Evolutionary conservation across 1,140 invertebrate species (phyloP).

Genomic region (Pectinophora gossypiella): DNA sequence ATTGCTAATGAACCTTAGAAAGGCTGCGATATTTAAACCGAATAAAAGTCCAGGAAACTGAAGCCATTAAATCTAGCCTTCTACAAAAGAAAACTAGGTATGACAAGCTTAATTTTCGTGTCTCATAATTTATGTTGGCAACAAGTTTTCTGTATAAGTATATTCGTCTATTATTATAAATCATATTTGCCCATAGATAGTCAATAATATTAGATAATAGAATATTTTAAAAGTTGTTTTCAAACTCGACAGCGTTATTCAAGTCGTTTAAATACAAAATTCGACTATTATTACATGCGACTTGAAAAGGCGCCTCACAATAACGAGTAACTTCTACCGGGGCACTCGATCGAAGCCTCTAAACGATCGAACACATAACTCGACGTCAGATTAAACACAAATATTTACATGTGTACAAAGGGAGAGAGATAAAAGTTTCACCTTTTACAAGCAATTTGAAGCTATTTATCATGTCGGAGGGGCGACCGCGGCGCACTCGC

Average conservation of each 20-base stretch:
- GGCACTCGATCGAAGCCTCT: slow-evolving; percentile 18
- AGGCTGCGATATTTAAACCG: too few species aligned
- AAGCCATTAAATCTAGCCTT: too few species aligned
- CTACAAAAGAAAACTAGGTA: too few species aligned
- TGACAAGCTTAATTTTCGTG: too few species aligned
- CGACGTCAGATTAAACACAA: slow-evolving; percentile 61
- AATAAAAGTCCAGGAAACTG: too few species aligned
- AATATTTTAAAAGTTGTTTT: too few species aligned
- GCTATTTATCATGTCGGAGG: slow-evolving; percentile 64
- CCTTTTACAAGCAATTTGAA: slow-evolving; percentile 71
- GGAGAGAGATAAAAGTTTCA: slow-evolving; percentile 59
- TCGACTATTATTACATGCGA: not conserved
- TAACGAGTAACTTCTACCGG: not conserved
- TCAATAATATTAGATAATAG: too few species aligned
- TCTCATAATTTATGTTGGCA: too few species aligned
- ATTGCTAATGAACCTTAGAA: not conserved
- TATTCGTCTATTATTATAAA: too few species aligned
- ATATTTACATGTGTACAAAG: slow-evolving; percentile 67
- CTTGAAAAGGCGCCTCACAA: not conserved
- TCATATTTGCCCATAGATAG: too few species aligned
- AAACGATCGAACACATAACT: slow-evolving; percentile 40
- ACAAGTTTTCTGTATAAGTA: too few species aligned
- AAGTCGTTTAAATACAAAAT: not conserved
- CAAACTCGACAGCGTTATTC: not conserved
- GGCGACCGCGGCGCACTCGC: slow-evolving; percentile 27